These are phyloP conservation scores for Brenthis ino DNA, from an alignment of 2,888 invertebrate genomes.

Conservation along the genomic window DNA sequence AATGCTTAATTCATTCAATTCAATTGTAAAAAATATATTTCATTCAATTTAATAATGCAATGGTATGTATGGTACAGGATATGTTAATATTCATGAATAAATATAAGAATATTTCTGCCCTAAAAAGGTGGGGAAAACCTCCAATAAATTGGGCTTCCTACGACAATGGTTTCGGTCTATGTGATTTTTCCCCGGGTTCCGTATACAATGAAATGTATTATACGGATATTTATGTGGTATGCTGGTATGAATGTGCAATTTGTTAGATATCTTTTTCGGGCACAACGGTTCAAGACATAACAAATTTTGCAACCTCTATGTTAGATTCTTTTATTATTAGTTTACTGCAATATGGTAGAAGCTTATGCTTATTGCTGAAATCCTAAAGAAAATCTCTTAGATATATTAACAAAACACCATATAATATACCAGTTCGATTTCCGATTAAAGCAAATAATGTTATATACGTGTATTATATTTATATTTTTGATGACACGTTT, in stretches of 20 bases:
- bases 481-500: no score
- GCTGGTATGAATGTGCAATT: constrained; percentile 19
- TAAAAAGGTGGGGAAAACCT: constrained; percentile 5
- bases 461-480: not conserved
- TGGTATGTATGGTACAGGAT: constrained; percentile 9
- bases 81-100: constrained; percentile 16
- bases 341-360: not conserved
- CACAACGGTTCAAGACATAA: constrained; percentile 4
- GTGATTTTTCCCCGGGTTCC: constrained; percentile 17
- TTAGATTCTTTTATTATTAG: not conserved
- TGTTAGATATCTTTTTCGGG: constrained; percentile 9
- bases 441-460: not conserved
- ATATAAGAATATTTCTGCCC: constrained; percentile 8
- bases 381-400: no score
- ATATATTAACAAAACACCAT: not conserved
- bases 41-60: not conserved
- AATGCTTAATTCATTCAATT: no score
- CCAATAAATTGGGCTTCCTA: constrained; percentile 16
- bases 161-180: constrained; percentile 23
- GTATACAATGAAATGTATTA: constrained; percentile 17
- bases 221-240: constrained; percentile 18
- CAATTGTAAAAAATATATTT: no score
- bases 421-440: not conserved
- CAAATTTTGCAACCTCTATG: constrained; percentile 3
- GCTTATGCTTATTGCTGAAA: not conserved